A percentile compares a stretch with the other conserved stretches of the same genome.
These are phyloP conservation scores for Drosophila arawakana DNA, from an alignment of 1,140 invertebrate genomes.

Conservation along the genomic window DNA sequence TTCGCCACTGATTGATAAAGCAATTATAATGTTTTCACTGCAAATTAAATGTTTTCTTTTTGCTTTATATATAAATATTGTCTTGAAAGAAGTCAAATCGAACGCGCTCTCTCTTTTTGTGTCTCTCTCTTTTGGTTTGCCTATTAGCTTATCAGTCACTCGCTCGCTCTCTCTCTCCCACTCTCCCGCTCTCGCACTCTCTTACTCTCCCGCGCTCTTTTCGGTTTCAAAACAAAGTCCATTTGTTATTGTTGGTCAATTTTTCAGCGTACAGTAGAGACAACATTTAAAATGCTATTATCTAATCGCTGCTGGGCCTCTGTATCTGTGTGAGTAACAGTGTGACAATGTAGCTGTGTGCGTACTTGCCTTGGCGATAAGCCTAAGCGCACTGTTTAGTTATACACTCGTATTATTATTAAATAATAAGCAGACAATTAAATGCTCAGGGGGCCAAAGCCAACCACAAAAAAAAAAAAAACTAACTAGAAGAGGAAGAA, in stretches of 20 bases:
- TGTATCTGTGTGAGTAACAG: constrained; percentile 8
- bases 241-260: constrained; percentile 69
- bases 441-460: constrained; percentile 30
- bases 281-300: constrained; percentile 77
- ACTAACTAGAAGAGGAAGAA: neutral
- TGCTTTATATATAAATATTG: neutral
- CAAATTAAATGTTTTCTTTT: neutral
- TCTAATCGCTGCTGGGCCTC: constrained; percentile 59
- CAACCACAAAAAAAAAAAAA: constrained; percentile 22
- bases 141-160: constrained; percentile 23
- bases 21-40: neutral
- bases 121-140: neutral
- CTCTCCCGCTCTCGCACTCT: constrained; percentile 4
- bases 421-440: constrained; percentile 63
- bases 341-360: constrained; percentile 6
- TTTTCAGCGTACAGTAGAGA: constrained; percentile 76
- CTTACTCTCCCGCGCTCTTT: constrained; percentile 23
- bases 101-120: neutral
- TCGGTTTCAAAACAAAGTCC: constrained; percentile 74
- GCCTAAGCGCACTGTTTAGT: constrained; percentile 65
- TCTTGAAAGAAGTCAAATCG: neutral
- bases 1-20: constrained; percentile 3
- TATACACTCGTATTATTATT: constrained; percentile 54
- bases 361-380: constrained; percentile 56
- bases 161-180: constrained; percentile 6